Percentiles rank a stretch among this genome's conserved stretches.
phyloP scores from a whole-genome alignment of 2,113 vertebrate genomes.

The Theristicus caerulescens region DNA sequence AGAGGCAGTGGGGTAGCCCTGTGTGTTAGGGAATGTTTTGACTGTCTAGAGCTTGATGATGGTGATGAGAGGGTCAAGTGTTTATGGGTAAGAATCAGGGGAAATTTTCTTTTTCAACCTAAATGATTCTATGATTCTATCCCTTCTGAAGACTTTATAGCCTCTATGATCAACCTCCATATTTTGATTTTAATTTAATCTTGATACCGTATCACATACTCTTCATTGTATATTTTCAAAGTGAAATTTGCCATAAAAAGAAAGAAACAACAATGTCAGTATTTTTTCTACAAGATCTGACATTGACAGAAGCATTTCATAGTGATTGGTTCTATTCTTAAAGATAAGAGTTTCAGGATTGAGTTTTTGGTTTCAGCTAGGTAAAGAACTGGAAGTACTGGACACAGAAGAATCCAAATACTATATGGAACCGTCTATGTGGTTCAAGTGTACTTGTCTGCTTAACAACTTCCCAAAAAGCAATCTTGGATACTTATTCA shows the following conservation, averaged over 20 bases:
- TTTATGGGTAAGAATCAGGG: not conserved
- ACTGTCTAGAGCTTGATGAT: not conserved
- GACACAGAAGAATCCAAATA: not conserved
- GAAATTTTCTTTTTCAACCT: not conserved
- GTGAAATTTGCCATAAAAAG: not conserved
- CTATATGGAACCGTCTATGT: accelerated
- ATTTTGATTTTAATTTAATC: not conserved
- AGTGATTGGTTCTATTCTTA: not conserved
- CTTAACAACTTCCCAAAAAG: not conserved
- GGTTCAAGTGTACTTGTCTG: not conserved
- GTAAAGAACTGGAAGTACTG: not conserved
- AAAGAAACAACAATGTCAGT: not conserved
- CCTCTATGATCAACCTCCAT: not conserved
- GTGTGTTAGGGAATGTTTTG: not conserved
- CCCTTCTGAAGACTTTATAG: not conserved
- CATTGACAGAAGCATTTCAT: not conserved
- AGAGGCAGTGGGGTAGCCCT: not conserved
- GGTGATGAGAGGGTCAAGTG: not conserved
- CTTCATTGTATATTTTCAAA: not conserved
- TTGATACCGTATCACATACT: not conserved
- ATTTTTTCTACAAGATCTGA: not conserved
- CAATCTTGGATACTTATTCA: not conserved
- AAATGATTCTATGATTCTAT: not conserved
- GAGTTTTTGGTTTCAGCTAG: not conserved
- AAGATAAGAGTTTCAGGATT: not conserved